Evolutionary conservation across 2,797 vertebrate genomes (phyloP).

Genomic region (Malacoctenus gilli): DNA sequence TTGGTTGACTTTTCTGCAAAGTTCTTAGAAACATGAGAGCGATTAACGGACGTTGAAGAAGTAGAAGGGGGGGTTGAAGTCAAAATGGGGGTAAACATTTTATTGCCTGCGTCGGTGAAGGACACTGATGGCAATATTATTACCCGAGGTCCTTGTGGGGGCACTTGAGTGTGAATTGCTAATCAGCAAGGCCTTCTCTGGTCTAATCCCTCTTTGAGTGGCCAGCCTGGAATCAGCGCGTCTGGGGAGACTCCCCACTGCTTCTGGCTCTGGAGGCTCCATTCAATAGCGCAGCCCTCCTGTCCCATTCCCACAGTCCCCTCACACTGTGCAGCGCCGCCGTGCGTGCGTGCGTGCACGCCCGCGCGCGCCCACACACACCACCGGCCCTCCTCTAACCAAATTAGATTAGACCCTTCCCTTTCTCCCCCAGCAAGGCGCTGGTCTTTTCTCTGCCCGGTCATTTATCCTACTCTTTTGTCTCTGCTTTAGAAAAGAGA

Average conservation of each 20-base stretch:
- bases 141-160: constrained; percentile 88
- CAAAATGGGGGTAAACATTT: constrained; percentile 61
- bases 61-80: constrained; percentile 20
- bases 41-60: constrained; percentile 31
- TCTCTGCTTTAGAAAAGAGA: constrained; percentile 78
- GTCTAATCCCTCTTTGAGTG: constrained; percentile 98
- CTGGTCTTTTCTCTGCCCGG: constrained; percentile 95
- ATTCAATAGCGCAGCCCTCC: constrained; percentile 89
- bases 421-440: constrained; percentile 85
- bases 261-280: constrained; percentile 91
- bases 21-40: constrained; percentile 32
- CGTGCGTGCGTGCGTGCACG: constrained; percentile 71
- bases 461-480: constrained; percentile 81
- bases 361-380: constrained; percentile 82
- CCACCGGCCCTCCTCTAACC: constrained; percentile 88
- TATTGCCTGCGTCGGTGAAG: constrained; percentile 60
- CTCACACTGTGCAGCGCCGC: constrained; percentile 82
- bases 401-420: constrained; percentile 99
- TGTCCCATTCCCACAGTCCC: constrained; percentile 98
- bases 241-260: constrained; percentile 95
- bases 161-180: constrained; percentile 96
- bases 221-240: constrained; percentile 89
- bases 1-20: constrained; percentile 14
- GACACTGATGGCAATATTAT: constrained; percentile 89
- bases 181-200: constrained; percentile 91